Evolutionary conservation across 2,797 vertebrate species (phyloP).

Genomic region (Eidolon dupreanum): DNA sequence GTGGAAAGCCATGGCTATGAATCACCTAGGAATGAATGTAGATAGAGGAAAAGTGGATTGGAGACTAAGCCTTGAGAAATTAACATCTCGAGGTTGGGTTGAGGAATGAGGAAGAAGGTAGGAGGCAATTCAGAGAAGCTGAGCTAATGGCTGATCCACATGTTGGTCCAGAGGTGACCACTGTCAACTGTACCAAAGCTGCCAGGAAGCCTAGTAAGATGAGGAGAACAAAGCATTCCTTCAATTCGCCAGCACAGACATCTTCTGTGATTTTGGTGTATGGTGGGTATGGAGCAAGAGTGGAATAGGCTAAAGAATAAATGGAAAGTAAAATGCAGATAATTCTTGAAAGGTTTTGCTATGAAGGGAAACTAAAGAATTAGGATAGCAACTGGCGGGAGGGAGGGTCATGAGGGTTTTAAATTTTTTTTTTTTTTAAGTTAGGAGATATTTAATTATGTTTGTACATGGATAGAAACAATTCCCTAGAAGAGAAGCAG

Average conservation of each 20-base stretch:
- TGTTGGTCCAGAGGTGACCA: background rate
- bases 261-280: background rate
- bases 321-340: background rate
- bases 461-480: background rate
- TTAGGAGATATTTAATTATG: background rate
- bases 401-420: background rate
- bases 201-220: background rate
- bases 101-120: accelerated
- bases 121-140: background rate
- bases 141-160: background rate
- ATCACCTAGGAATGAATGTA: background rate
- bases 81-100: accelerated
- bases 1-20: background rate
- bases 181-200: too few relatives aligned
- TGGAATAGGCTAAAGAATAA: background rate
- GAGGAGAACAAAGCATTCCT: background rate
- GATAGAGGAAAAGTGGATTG: background rate
- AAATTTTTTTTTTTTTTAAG: background rate
- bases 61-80: background rate
- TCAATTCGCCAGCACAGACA: background rate
- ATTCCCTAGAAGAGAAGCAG: background rate
- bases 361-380: background rate
- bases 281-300: background rate
- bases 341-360: background rate
- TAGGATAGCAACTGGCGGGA: background rate